Evolutionary conservation across 2,888 invertebrate genomes (phyloP), one percentile per base, ranked within the genome.

Genomic region (Sycophila texana): DNA sequence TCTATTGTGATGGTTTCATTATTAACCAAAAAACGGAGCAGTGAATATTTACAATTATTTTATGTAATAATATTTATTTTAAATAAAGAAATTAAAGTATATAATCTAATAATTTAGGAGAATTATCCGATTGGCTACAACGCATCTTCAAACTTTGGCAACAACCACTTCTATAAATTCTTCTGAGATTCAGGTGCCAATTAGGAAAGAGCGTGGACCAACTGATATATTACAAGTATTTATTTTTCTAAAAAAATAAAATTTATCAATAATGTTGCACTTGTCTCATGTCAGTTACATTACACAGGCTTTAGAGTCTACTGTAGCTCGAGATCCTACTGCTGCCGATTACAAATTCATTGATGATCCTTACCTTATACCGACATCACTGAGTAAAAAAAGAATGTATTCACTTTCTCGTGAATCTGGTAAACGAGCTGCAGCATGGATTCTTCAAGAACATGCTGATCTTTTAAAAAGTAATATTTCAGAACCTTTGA

Each of bases 271-370:
- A 16, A 68, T 18, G 10, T 65, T 18, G 72, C 58, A n/a, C 65
- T 4, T 18, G 12, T 30, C 60, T 30, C 30, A 74, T 2, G 26
- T n/a, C 18, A 47, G 63, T 79, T 2, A 55, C 5, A 53, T 30
- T n/a, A 63, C 57, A 39, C 78, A 92, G 91, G 96, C 96, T 2
- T 90, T 98, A 80, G 94, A 96, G 60, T 93, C 93, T 80, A 97
- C 97, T 0, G 93, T 96, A 5, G 92, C 93, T n/a, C 91, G 93
- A 61, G 98, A 98, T 90, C 93, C 94, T 4, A 97, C 96, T 0
- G 96, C 96, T n/a, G 92, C 96, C 3, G 96, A 96, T 89, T 98
- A 96, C 89, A 96, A 96, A 88, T 98, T 94, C 89, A 96, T 96
- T 86, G 98, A 98, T 92, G 98, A 98, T 91, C 98, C 98, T 0